Evolutionary conservation across 2,888 invertebrate species (phyloP).

Genomic region (Polydrusus cervinus): DNA sequence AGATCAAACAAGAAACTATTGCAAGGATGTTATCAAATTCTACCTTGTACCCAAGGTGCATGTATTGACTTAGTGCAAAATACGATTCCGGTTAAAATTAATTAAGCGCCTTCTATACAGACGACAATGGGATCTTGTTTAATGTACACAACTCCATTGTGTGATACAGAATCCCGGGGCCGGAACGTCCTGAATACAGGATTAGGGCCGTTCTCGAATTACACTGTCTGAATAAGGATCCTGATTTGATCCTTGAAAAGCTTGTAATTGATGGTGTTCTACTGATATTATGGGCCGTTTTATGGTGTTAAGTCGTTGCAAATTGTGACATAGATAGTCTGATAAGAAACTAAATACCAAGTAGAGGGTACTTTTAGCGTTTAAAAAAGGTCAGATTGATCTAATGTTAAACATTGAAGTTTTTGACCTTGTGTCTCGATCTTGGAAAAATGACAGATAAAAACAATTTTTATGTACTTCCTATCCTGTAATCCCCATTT

Average conservation of each 20-base stretch:
- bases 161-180: constrained; percentile 8
- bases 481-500: too few species aligned
- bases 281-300: too few species aligned
- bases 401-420: too few species aligned
- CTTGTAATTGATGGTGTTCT: constrained; percentile 4
- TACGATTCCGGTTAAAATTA: constrained; percentile 26
- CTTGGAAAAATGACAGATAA: too few species aligned
- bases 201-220: constrained; percentile 31
- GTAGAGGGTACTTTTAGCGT: too few species aligned
- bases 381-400: too few species aligned
- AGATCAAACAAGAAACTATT: background rate
- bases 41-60: background rate
- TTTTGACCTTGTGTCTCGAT: too few species aligned
- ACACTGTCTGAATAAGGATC: constrained; percentile 16
- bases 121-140: constrained; percentile 30
- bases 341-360: too few species aligned
- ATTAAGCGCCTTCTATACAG: constrained; percentile 19
- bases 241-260: constrained; percentile 10
- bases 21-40: constrained; percentile 1
- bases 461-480: too few species aligned
- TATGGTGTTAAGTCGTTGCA: too few species aligned
- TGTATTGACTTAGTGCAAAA: constrained; percentile 19
- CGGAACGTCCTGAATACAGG: constrained; percentile 29
- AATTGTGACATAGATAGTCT: too few species aligned
- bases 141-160: constrained; percentile 23